phyloP scores from a whole-genome alignment of 53 echinoderm and acorn worm species.

The Stichopus horrens region DNA sequence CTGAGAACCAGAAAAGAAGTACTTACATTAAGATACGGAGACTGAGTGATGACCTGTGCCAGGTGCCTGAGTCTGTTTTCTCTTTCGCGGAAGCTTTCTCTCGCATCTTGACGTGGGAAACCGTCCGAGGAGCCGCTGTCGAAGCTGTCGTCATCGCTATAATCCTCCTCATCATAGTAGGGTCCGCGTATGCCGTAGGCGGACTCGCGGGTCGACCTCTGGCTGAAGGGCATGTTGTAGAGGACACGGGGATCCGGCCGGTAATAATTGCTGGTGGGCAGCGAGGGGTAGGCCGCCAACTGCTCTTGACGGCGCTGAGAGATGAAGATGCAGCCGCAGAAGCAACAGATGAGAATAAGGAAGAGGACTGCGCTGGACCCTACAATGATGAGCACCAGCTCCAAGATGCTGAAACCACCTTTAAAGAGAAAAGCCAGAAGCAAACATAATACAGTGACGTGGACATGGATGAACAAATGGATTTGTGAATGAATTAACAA shows the following conservation, averaged over 20 bases:
- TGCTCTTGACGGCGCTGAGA: background rate
- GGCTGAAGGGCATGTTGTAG: conserved; percentile 12
- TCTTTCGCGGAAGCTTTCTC: conserved; percentile 29
- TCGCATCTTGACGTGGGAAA: conserved; percentile 1
- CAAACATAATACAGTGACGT: too few species aligned
- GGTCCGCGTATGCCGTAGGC: conserved; percentile 1
- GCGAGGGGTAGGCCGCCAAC: too few species aligned
- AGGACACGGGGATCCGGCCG: conserved; percentile 8
- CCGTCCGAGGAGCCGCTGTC: background rate
- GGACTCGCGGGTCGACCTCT: background rate
- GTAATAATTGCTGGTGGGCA: conserved; percentile 10
- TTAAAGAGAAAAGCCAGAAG: background rate
- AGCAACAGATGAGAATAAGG: conserved; percentile 57
- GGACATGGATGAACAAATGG: too few species aligned
- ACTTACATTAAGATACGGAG: conserved; percentile 83
- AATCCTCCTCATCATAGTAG: background rate
- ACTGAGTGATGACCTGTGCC: conserved; percentile 81
- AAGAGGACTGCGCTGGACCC: conserved; percentile 46
- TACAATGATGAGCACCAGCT: conserved; percentile 68
- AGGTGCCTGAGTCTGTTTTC: conserved; percentile 77
- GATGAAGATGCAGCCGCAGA: conserved; percentile 47
- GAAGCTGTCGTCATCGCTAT: conserved; percentile 21
- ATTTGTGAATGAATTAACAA: too few species aligned
- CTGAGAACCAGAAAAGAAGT: background rate
- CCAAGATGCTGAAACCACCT: conserved; percentile 61